Base-by-base conservation (phyloP, 2,888 invertebrate species). In the Carabus problematicus region DNA sequence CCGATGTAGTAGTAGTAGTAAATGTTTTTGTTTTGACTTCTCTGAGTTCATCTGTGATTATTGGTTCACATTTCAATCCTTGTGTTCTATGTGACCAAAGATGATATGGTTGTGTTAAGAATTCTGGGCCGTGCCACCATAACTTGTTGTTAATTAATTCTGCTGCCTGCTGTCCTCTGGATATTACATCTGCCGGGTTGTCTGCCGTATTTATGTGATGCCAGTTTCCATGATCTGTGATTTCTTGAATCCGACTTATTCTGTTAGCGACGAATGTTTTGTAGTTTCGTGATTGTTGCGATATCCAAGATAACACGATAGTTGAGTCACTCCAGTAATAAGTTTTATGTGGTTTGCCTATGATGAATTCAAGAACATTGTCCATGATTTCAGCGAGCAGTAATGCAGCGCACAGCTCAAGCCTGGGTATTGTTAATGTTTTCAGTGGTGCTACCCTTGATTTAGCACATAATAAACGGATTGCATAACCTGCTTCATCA, bases 141-240 rank as follows among this genome's bases (percentile, higher is more conserved):
- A 47, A n/a, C 0, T 47, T 16, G 16, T 18, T 16, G 19, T 62
- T 49, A 0, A 47, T 1, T 0, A 45, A 8, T 8, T 47, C n/a
- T 45, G n/a, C 16, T 19, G 62, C 47, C 1, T 3, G 12, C 47
- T 16, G 1, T 16, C 78, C 78, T 43, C 78, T 55, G 0, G 77
- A 78, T 1, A 76, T 72, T 9, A 75, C 73, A 66, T 78, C 77
- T n/a, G 77, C 76, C 0, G 78, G 76, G 63, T 79, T 79, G 6
- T 72, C 61, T 29, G 71, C 62, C 6, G 75, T 73, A 12, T 70
- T 43, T 0, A 78, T 75, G 60, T 78, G 75, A 45, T 61, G 59
- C 78, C 78, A 79, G 18, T 59, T 64, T 6, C 56, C 52, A 7
- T 61, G 19, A 8, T 74, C 71, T 12, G 74, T 71, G 9, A 70